Evolutionary conservation across 2,113 vertebrate genomes (phyloP).

Genomic region (Pungitius pungitius): DNA sequence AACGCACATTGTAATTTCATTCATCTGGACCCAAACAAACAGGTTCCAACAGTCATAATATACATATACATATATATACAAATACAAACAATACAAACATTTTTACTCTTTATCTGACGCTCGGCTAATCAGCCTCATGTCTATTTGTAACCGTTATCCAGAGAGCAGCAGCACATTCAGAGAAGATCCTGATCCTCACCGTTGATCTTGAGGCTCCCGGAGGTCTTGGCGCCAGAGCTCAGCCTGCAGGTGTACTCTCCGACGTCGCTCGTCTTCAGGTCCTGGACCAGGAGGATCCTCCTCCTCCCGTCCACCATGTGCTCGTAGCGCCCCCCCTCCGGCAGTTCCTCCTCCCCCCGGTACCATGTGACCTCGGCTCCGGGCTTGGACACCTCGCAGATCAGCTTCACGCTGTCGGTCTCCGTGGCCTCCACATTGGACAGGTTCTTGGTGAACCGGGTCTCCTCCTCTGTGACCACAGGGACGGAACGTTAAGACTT

Average conservation of each 20-base stretch:
- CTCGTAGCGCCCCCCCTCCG: conserved; percentile 92
- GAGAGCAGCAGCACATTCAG: no score
- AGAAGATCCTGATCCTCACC: conserved; percentile 74
- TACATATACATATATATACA: no score
- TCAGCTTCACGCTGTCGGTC: conserved; percentile 91
- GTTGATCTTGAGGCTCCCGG: conserved; percentile 89
- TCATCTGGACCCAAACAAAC: no score
- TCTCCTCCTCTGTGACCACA: conserved; percentile 88
- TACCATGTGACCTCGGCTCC: conserved; percentile 92
- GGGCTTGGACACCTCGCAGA: conserved; percentile 96
- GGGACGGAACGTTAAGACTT: not conserved
- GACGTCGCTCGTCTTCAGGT: conserved; percentile 86
- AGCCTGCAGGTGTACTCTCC: conserved; percentile 92
- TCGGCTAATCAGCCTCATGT: no score
- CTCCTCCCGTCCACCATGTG: conserved; percentile 89
- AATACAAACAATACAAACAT: no score
- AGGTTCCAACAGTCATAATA: no score
- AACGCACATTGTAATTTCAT: not conserved
- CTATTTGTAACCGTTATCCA: no score
- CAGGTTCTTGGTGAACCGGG: conserved; percentile 95
- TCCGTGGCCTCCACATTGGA: conserved; percentile 91
- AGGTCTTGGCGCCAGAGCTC: conserved; percentile 83
- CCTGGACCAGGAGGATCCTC: conserved; percentile 91
- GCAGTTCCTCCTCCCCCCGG: conserved; percentile 90
- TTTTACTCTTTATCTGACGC: no score